Evolutionary conservation across 2,888 invertebrate species (phyloP), one percentile per base, ranked within the genome.

Genomic region (Chymomyza amoena): DNA sequence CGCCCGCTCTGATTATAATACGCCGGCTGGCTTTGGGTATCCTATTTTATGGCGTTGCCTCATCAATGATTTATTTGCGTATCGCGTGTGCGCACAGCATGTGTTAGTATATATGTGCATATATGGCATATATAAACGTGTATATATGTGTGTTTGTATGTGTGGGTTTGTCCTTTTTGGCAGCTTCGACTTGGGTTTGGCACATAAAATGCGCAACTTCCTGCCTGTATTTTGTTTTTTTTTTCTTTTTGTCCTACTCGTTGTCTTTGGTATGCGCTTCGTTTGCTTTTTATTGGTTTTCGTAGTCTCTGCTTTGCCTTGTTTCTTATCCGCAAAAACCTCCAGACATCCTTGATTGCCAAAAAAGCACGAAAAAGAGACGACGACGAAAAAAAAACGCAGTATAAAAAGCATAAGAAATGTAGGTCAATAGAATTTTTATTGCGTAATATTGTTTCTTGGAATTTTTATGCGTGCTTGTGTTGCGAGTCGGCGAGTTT

Each of bases 51-150:
- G 57, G 54, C 68, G 75, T 18, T 69, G 75, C 70, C 70, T 73
- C 86, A 85, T 87, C 84, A 87, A 84, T 85, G 87, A 85, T 85
- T 85, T 85, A 85, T 85, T 84, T 81, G 87, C 73, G 75, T 79
- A 81, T 85, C 88, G 84, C 84, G 84, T 85, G 84, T 75, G 20
- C 52, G 61, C 36, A 20, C 57, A 57, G 25, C 57, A 39, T 61
- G 15, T 61, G 36, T 36, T 39, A 0, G 16, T 50, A 62, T 28
- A 28, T 16, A 61, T 20, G 13, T 57, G 25, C 25, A 65, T 57
- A 20, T 57, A 18, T 57, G 16, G 18, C 64, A 54, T 59, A 50
- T 60, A 51, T 66, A 28, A 59, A 15, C 50, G 66, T 51, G 32
- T 45, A 25, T 66, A 6, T 39, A 1, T 54, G 28, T 51, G 50